These are phyloP conservation scores for Circaetus gallicus DNA, from an alignment of 2,113 vertebrate genomes.

Conservation along the genomic window DNA sequence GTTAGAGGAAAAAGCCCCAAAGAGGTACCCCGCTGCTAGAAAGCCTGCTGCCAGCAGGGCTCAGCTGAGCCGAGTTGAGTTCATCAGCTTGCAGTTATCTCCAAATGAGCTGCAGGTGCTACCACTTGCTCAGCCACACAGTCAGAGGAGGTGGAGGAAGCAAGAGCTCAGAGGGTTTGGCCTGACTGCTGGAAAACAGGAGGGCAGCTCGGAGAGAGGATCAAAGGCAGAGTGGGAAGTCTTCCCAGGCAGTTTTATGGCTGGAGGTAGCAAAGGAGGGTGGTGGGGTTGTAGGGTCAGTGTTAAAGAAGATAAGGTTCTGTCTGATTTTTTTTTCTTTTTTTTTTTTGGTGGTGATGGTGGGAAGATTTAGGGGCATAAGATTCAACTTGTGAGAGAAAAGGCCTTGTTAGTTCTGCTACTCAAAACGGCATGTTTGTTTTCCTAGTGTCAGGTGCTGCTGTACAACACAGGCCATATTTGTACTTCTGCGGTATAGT, in stretches of 20 bases:
- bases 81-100: rapidly evolving
- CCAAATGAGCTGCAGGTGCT: neutral
- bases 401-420: neutral
- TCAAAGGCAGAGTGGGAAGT: rapidly evolving
- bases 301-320: neutral
- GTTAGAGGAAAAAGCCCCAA: neutral
- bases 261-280: neutral
- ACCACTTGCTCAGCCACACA: neutral
- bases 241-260: rapidly evolving
- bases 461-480: neutral
- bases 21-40: rapidly evolving
- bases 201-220: neutral
- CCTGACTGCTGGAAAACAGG: too few relatives aligned
- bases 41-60: neutral
- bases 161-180: neutral
- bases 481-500: too few relatives aligned
- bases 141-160: neutral
- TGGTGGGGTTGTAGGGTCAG: neutral
- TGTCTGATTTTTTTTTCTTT: neutral
- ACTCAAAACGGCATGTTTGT: rapidly evolving
- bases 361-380: neutral
- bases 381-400: neutral
- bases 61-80: neutral
- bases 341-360: neutral
- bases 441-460: neutral